These are phyloP conservation scores for Anarhynchus alexandrinus DNA, from an alignment of 2,113 vertebrate species.

Conservation along the genomic window DNA sequence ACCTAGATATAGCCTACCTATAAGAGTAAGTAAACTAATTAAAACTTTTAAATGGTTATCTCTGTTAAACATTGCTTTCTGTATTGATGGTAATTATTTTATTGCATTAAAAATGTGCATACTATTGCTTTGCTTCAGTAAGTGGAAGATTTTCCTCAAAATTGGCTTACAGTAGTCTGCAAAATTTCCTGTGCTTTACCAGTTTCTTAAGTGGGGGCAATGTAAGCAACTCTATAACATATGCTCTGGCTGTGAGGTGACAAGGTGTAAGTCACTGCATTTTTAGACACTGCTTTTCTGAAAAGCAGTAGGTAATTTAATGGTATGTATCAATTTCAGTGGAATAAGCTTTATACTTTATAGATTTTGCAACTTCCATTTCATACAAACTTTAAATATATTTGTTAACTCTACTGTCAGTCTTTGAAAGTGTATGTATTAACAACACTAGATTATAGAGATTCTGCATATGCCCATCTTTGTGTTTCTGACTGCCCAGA, in stretches of 20 bases:
- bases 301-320: neutral
- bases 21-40: neutral
- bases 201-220: neutral
- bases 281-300: neutral
- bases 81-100: neutral
- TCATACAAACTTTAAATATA: neutral
- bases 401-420: neutral
- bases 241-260: neutral
- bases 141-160: neutral
- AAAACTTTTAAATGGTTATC: neutral
- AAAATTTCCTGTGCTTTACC: neutral
- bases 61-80: neutral
- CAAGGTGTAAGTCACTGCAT: neutral
- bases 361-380: neutral
- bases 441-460: neutral
- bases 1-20: neutral
- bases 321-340: neutral
- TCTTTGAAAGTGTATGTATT: neutral
- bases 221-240: neutral
- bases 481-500: neutral
- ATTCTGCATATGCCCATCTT: neutral
- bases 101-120: neutral
- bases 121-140: neutral
- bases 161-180: neutral
- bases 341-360: neutral